Base-by-base conservation (phyloP, 2,888 invertebrate genomes). In the Baccha elongata region DNA sequence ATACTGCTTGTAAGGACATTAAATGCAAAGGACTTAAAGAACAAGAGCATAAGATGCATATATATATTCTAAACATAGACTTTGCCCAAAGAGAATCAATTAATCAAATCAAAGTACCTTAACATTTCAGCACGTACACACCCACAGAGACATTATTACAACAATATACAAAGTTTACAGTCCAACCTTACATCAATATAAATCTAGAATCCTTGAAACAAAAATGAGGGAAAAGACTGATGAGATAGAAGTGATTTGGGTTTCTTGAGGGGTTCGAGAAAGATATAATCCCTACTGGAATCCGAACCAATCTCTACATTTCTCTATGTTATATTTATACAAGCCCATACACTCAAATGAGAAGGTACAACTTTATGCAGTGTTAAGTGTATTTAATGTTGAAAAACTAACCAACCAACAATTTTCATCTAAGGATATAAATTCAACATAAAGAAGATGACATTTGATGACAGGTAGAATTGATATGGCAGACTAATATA, bases 61-160 rank as follows among this genome's bases (percentile, higher is more conserved):
- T 32, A 44, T 29, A 35, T 29, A 67, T 50, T 52, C 55, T 10
- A 55, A 37, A 37, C 55, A 37, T 40, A 23, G 58, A 19, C 15
- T 58, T 67, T 23, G 23, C 50, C 42, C 52, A 35, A 32, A 50
- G 55, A 11, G 46, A 65, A 75, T 71, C 80, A 75, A 81, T 81
- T 81, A 74, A 81, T 81, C 80, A 81, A 81, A 80, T 69, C 67
- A 62, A 62, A 15, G 32, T 55, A 60, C 42, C 44, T 60, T 60
- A 44, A 42, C 60, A 60, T 60, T 60, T 60, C 60, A 17, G 29
- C 44, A 58, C 23, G 42, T 11, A 13, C 26, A 48, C 10, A 32
- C 11, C 29, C n/a, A 40, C 10, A 53, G 13, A 19, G 19, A 42
- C 21, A 19, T 26, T n/a, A 52, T n/a, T 46, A 35, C 5, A 40